Evolutionary conservation across 2,888 invertebrate species (phyloP), one percentile per base, ranked within the genome.

Genomic region (Galerucella calmariensis): DNA sequence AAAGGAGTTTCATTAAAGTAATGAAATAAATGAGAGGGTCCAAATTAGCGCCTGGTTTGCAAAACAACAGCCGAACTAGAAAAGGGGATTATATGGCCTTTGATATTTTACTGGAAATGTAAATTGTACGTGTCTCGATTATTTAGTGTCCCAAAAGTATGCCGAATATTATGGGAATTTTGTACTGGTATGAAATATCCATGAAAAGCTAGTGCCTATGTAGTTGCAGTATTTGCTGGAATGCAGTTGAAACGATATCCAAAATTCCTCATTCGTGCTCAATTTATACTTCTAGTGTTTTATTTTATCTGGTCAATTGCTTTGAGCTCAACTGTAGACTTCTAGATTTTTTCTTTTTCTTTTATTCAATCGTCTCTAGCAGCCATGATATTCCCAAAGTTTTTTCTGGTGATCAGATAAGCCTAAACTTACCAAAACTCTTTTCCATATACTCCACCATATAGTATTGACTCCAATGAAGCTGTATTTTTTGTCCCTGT

Each of bases 1-100:
- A 83, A 83, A 83, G 83, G 82, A 83, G 80, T 83, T 83, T 84
- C 83, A 84, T 84, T 84, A 83, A 82, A 83, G 83, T 84, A 84
- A 84, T 84, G 83, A 84, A 82, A 83, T 82, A 84, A 84, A 84
- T 84, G 82, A 82, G 83, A 81, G 83, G 83, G 83, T 81, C 82
- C 81, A 82, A 84, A 84, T 84, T 84, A 84, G 83, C 83, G 82
- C 83, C 80, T 79, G 83, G 82, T 82, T 83, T 82, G 83, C 82
- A 83, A 84, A 83, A 83, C 82, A 83, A 82, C 75, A 78, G 77
- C 78, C 79, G 69, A 77, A 73, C 75, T 77, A 78, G 81, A 80
- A 81, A 80, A 79, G 79, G 79, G 78, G 80, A 78, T 81, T 78
- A 80, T 79, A 82, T 83, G 81, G 82, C 82, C 82, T 82, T 82